Evolutionary conservation across 2,888 invertebrate genomes (phyloP).

Genomic region (Odontocerum albicorne): DNA sequence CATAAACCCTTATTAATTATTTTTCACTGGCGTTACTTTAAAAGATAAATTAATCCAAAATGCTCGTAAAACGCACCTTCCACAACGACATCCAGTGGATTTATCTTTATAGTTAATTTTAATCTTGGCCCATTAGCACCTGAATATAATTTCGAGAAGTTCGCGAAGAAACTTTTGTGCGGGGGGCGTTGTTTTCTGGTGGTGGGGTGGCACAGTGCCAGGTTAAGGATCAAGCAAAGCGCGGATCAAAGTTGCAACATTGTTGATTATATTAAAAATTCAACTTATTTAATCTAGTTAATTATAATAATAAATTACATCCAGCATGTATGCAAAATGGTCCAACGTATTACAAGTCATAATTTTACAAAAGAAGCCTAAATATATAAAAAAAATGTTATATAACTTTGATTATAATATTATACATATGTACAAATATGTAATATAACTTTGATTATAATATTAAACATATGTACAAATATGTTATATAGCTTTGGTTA

Average conservation of each 20-base stretch:
- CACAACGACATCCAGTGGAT: conserved; percentile 36
- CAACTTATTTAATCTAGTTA: not conserved
- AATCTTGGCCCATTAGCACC: conserved; percentile 37
- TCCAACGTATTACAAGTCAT: too few relatives aligned
- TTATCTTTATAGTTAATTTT: conserved; percentile 37
- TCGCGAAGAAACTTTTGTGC: conserved; percentile 19
- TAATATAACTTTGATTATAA: too few relatives aligned
- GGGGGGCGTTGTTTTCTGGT: conserved; percentile 7
- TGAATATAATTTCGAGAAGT: conserved; percentile 36
- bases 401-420: too few relatives aligned
- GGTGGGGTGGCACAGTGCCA: not conserved
- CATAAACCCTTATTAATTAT: conserved; percentile 37
- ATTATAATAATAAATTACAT: too few relatives aligned
- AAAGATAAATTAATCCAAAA: conserved; percentile 37
- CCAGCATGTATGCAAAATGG: too few relatives aligned
- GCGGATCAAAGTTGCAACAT: too few relatives aligned
- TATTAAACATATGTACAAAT: too few relatives aligned
- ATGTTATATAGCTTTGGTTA: too few relatives aligned
- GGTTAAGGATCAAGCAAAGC: not conserved
- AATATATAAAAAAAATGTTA: too few relatives aligned
- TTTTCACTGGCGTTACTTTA: conserved; percentile 36
- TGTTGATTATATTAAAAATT: too few relatives aligned
- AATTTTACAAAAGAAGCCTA: too few relatives aligned
- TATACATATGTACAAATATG: too few relatives aligned
- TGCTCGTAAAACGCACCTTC: conserved; percentile 37